These are phyloP conservation scores for Aethes cnicana DNA, from an alignment of 2,888 invertebrate species.

Conservation along the genomic window DNA sequence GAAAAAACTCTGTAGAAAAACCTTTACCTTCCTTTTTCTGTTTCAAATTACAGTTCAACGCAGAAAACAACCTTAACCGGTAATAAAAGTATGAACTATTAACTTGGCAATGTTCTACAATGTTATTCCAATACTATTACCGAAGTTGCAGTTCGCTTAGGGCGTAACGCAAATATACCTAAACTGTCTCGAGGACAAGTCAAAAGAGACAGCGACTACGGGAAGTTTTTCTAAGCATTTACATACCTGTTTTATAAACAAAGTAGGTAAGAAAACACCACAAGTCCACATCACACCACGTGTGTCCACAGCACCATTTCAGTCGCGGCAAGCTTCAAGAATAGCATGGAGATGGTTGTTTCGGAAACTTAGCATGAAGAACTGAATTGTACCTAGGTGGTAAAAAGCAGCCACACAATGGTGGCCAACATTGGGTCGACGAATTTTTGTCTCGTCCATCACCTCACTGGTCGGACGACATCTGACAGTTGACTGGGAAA, in stretches of 20 bases:
- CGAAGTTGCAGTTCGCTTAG: constrained; percentile 25
- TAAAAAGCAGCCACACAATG: too few relatives aligned
- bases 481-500: too few relatives aligned
- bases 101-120: constrained; percentile 20
- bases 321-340: too few relatives aligned
- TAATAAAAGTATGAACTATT: constrained; percentile 30
- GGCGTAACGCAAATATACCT: constrained; percentile 17
- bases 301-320: too few relatives aligned
- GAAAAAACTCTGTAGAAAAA: background rate
- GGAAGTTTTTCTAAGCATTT: background rate
- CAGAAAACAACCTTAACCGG: constrained; percentile 23
- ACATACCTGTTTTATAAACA: background rate
- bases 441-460: too few relatives aligned
- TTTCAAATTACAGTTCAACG: constrained; percentile 8
- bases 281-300: too few relatives aligned
- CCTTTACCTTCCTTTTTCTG: constrained; percentile 1
- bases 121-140: constrained; percentile 28
- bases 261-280: too few relatives aligned
- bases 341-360: too few relatives aligned
- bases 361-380: too few relatives aligned
- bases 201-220: constrained; percentile 6
- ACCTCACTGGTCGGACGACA: too few relatives aligned
- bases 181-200: background rate
- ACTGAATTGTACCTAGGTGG: too few relatives aligned
- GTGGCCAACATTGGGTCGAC: too few relatives aligned